Conservation (phyloP, 2,888 invertebrate genomes). For the Phlogophora meticulosa region DNA sequence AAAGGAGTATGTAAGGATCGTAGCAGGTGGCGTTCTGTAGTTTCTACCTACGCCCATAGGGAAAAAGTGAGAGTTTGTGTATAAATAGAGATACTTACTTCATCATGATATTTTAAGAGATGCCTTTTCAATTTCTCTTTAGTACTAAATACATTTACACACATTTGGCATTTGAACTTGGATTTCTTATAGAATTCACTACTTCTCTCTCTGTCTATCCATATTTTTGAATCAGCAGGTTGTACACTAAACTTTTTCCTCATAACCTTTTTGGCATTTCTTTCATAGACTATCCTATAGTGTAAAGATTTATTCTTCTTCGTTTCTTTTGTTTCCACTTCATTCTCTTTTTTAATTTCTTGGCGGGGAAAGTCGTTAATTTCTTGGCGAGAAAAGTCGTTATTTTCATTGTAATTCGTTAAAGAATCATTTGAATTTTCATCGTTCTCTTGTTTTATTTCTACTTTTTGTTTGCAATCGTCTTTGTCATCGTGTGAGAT, state of each 20-base stretch:
- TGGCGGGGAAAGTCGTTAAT: neutral
- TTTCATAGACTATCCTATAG: conserved; percentile 49
- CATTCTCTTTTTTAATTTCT: conserved; percentile 55
- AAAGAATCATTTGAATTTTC: conserved; percentile 29
- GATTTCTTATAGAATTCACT: conserved; percentile 46
- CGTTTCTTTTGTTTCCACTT: neutral
- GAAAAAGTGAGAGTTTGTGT: too few species aligned
- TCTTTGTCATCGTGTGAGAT: conserved; percentile 32
- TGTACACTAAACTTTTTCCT: conserved; percentile 48
- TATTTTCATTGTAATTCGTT: conserved; percentile 1
- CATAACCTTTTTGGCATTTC: conserved; percentile 37
- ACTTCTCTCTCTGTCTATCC: conserved; percentile 40
- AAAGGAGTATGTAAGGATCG: too few species aligned
- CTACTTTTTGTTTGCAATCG: conserved; percentile 16
- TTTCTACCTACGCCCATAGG: too few species aligned
- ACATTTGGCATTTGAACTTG: conserved; percentile 45
- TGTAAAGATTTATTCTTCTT: conserved; percentile 35
- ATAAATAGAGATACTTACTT: conserved; percentile 34
- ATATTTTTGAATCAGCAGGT: conserved; percentile 22
- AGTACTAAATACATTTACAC: conserved; percentile 44
- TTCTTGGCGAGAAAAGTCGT: too few species aligned
- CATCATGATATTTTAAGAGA: conserved; percentile 36
- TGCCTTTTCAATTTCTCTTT: conserved; percentile 38
- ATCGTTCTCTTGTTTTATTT: conserved; percentile 50
- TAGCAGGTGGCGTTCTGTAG: too few species aligned